Conservation (phyloP, 2,113 vertebrate genomes). For the Planiliza haematocheilus region DNA sequence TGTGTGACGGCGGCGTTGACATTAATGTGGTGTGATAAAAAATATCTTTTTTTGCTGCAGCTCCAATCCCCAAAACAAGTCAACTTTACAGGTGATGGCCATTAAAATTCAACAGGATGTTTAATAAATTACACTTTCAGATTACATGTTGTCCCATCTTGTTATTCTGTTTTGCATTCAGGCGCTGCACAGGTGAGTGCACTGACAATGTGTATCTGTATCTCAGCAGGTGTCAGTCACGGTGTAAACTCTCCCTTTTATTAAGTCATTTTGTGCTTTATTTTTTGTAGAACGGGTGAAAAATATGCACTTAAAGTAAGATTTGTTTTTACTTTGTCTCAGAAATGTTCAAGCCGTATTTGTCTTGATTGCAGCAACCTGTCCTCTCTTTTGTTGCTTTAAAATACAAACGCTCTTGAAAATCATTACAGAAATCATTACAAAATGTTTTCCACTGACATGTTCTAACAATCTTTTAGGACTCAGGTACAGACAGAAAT, state of each 20-base stretch:
- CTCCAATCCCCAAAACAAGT: slow-evolving; percentile 67
- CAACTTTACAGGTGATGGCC: slow-evolving; percentile 63
- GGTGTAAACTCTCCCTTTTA: slow-evolving; percentile 32
- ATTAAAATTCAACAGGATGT: slow-evolving; percentile 79
- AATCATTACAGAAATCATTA: neutral
- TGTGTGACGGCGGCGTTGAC: slow-evolving; percentile 66
- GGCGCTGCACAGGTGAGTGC: slow-evolving; percentile 54
- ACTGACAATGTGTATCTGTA: slow-evolving; percentile 59
- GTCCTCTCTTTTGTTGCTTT: neutral
- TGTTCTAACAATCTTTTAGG: slow-evolving; percentile 16
- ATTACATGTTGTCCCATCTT: slow-evolving; percentile 77
- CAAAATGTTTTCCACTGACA: neutral
- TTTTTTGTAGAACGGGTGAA: neutral
- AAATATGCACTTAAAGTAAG: no score
- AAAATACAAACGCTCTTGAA: slow-evolving; percentile 3
- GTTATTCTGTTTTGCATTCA: slow-evolving; percentile 76
- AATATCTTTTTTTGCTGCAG: slow-evolving; percentile 26
- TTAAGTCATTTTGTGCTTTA: slow-evolving; percentile 29
- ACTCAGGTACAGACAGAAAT: neutral
- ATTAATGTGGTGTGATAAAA: slow-evolving; percentile 67
- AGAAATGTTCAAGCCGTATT: slow-evolving; percentile 2
- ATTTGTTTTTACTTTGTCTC: no score
- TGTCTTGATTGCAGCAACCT: slow-evolving; percentile 12
- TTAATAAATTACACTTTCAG: slow-evolving; percentile 81
- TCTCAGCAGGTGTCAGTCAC: slow-evolving; percentile 71